Evolutionary conservation across 2,113 vertebrate species (phyloP), one percentile per base, ranked within the genome.

Genomic region (Lycaon pictus): DNA sequence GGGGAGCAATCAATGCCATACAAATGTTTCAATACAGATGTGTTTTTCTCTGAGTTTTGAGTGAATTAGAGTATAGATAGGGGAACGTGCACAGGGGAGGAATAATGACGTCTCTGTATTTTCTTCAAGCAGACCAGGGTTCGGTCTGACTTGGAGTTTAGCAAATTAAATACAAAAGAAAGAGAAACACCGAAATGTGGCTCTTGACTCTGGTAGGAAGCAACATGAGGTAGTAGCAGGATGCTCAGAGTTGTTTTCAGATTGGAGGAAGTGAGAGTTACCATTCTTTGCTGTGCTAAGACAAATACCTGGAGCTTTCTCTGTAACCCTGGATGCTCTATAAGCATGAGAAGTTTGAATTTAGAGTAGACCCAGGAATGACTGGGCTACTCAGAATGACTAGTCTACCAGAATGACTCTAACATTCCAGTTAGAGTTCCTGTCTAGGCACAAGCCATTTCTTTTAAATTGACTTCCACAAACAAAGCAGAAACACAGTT

Each of bases 1-100:
- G 97, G 97, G 96, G 71, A 97, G 71, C 93, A 97, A 98, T 98
- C 98, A 98, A 97, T 98, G 97, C 72, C 96, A 98, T 90, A 96
- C 35, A 98, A 97, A 98, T 1, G 35, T 96, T 98, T 98, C 88
- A 63, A 85, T 96, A 98, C 76, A 95, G 94, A 98, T 88, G 76
- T 90, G 35, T 60, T 98, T 98, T 98, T 98, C 72, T 97, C 69
- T 93, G 88, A 76, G 65, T 63, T 94, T 97, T 96, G 96, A 97
- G 95, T 60, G 97, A 98, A 96, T 67, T 93, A 79, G 37, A 63
- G 56, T 67, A 92, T 27, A 97, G 90, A 97, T 97, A 97, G 92
- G 96, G 84, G 96, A 98, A 92, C 19, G 81, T 85, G 56, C 55
- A 93, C 48, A 90, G 55, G 93, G 43, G 48, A 72, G 69, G 55